A percentile compares a stretch with the other conserved stretches of the same genome.
These are phyloP conservation scores for Threskiornis aethiopicus DNA, from an alignment of 2,797 vertebrate genomes.

Conservation along the genomic window DNA sequence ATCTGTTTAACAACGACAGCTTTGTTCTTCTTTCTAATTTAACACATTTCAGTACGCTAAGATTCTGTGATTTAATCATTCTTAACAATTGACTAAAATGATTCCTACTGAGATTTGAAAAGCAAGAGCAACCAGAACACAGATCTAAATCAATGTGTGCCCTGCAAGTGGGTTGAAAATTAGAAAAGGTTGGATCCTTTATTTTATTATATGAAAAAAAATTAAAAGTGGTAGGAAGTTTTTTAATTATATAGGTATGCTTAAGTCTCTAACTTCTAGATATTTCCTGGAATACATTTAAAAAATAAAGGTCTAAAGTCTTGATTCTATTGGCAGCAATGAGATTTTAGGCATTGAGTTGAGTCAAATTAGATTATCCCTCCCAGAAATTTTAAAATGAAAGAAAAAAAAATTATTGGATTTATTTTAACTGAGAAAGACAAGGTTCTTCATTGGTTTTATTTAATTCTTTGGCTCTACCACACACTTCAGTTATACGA, in stretches of 20 bases:
- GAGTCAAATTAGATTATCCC: not conserved
- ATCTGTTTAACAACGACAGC: conserved; percentile 36
- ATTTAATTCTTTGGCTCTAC: not conserved
- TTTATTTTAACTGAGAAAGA: not conserved
- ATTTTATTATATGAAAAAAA: not conserved
- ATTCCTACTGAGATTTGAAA: conserved; percentile 12
- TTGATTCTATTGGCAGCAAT: not conserved
- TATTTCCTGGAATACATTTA: not conserved
- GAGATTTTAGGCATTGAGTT: not conserved
- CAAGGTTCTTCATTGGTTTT: not conserved
- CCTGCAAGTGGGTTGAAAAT: not conserved
- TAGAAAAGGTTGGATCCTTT: not conserved
- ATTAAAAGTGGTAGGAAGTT: not conserved
- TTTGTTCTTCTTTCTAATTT: conserved; percentile 56
- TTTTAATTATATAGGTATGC: not conserved
- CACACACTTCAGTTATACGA: not conserved
- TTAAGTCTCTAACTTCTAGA: not conserved
- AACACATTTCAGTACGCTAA: conserved; percentile 29
- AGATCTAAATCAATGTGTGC: not conserved
- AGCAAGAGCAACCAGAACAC: not conserved
- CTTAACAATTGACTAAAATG: not conserved
- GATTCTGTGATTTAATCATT: conserved; percentile 19
- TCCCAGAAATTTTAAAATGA: not conserved
- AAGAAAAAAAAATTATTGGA: not conserved
- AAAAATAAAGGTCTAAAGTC: not conserved